phyloP scores from a whole-genome alignment of 1,140 invertebrate genomes.

The Lepidurus apus region DNA sequence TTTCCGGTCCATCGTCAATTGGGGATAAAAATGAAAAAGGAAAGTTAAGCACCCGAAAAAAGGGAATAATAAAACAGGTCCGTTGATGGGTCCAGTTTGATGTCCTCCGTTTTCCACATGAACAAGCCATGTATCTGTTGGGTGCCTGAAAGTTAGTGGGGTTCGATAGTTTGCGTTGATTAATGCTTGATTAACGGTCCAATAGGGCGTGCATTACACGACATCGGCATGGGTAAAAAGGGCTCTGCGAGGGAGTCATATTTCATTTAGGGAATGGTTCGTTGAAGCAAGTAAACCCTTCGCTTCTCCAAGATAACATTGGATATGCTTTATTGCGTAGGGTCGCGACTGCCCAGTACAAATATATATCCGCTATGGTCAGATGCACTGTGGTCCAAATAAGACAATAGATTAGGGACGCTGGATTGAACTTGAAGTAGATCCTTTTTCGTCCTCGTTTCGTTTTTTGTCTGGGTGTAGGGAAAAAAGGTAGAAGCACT shows the following conservation, averaged over 20 bases:
- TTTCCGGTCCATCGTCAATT: slow-evolving; percentile 14
- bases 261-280: slow-evolving; percentile 1
- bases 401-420: slow-evolving; percentile 19
- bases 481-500: not conserved
- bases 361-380: not conserved
- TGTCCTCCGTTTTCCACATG: slow-evolving; percentile 2
- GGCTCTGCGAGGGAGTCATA: not conserved
- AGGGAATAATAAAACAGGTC: not conserved
- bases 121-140: not conserved
- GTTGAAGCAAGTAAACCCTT: not conserved
- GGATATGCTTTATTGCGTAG: slow-evolving; percentile 2
- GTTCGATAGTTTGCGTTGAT: slow-evolving; percentile 8
- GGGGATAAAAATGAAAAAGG: not conserved
- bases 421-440: slow-evolving; percentile 13
- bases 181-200: not conserved
- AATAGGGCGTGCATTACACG: slow-evolving; percentile 21
- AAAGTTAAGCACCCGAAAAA: not conserved
- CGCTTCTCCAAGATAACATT: not conserved
- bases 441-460: not conserved
- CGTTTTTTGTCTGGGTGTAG: not conserved
- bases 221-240: not conserved
- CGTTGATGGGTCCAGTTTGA: not conserved
- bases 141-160: not conserved
- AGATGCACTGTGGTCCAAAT: not conserved
- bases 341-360: not conserved